Evolutionary conservation across 2,888 invertebrate genomes (phyloP).

Genomic region (Nomada ruficornis): DNA sequence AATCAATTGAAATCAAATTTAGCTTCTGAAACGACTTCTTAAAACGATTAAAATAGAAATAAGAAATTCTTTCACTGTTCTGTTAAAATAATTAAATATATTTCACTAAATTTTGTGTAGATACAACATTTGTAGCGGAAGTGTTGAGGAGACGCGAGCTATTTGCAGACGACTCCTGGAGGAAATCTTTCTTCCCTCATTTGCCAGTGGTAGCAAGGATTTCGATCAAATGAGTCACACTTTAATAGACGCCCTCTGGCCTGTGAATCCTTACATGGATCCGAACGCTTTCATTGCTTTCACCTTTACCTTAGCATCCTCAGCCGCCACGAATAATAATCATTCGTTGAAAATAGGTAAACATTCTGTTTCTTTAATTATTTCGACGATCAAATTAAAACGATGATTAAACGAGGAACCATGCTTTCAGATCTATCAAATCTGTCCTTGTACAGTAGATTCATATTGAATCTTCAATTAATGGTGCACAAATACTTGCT

Average conservation of each 20-base stretch:
- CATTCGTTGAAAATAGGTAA: conserved; percentile 78
- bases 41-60: neutral
- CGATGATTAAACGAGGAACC: neutral
- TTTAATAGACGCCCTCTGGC: conserved; percentile 89
- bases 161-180: conserved; percentile 86
- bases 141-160: conserved; percentile 87
- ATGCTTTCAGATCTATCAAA: conserved; percentile 72
- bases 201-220: conserved; percentile 87
- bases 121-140: conserved; percentile 89
- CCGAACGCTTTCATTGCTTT: conserved; percentile 86
- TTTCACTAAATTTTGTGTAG: conserved; percentile 83
- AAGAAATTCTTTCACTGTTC: too few species aligned
- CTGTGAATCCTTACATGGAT: conserved; percentile 87
- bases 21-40: neutral
- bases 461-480: conserved; percentile 79
- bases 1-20: too few species aligned
- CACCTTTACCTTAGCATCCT: conserved; percentile 85
- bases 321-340: conserved; percentile 79
- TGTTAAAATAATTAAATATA: neutral
- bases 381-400: neutral
- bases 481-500: conserved; percentile 82
- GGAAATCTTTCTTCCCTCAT: conserved; percentile 87
- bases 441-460: conserved; percentile 79
- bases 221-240: conserved; percentile 88
- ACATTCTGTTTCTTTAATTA: neutral